Evolutionary conservation across 2,113 vertebrate genomes (phyloP).

Genomic region (Corapipo altera): DNA sequence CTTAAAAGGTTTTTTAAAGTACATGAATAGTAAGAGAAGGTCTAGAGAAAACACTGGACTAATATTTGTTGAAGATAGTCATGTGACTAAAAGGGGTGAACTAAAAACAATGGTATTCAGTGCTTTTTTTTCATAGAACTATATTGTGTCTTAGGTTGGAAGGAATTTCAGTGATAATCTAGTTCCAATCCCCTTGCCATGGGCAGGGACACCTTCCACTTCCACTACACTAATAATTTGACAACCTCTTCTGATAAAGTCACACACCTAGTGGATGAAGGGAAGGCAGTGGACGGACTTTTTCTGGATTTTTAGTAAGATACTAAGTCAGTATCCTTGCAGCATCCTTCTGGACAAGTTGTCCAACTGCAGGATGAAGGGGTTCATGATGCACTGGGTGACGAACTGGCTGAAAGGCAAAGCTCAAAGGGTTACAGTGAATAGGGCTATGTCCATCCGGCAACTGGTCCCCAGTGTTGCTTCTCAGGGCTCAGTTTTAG

Average conservation of each 20-base stretch:
- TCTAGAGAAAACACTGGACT: background rate
- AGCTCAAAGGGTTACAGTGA: background rate
- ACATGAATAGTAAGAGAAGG: background rate
- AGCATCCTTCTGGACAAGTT: background rate
- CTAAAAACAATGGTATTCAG: background rate
- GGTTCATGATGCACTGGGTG: background rate
- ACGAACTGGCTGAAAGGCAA: background rate
- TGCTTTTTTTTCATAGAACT: background rate
- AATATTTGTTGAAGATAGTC: background rate
- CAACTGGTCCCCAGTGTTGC: rapidly evolving
- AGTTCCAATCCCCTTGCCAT: background rate
- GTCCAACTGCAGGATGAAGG: background rate
- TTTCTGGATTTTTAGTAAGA: background rate
- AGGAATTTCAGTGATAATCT: background rate
- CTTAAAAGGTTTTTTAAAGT: background rate
- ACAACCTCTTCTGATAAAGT: background rate
- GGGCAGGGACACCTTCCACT: background rate
- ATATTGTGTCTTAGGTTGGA: background rate
- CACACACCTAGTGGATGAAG: background rate
- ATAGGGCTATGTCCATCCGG: background rate
- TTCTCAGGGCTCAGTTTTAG: background rate
- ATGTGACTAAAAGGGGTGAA: background rate
- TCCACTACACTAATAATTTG: background rate
- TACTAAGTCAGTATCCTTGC: background rate
- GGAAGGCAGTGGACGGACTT: background rate